Conservation (phyloP, 2,113 vertebrate genomes). For the Maccullochella peelii region DNA sequence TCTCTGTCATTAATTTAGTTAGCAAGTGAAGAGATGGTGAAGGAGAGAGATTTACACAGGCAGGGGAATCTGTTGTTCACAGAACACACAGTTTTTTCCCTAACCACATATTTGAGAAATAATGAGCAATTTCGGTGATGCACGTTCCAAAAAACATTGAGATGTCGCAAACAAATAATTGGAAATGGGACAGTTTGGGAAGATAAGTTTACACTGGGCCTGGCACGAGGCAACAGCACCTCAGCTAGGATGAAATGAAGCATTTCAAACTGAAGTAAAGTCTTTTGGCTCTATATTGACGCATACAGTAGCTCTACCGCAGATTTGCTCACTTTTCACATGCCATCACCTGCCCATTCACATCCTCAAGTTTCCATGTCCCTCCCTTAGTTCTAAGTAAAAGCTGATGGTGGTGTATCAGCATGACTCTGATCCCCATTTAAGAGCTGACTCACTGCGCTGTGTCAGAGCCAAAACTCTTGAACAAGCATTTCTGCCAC, state of each 20-base stretch:
- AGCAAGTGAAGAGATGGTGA: conserved; percentile 47
- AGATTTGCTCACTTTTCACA: background rate
- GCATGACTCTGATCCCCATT: conserved; percentile 20
- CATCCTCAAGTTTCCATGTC: background rate
- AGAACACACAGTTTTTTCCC: conserved; percentile 20
- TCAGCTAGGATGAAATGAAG: background rate
- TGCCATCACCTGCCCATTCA: conserved; percentile 16
- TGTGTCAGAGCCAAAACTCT: conserved; percentile 23
- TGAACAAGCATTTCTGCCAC: conserved; percentile 57
- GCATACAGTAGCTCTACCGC: background rate
- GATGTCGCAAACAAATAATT: conserved; percentile 10
- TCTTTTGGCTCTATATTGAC: background rate
- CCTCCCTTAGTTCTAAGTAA: conserved; percentile 13
- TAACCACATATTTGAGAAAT: conserved; percentile 43
- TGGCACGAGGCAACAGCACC: background rate
- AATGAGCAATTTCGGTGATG: conserved; percentile 33
- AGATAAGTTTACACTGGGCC: background rate
- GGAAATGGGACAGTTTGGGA: background rate
- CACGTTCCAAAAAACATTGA: background rate
- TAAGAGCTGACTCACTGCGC: conserved; percentile 26
- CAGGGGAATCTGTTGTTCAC: conserved; percentile 21
- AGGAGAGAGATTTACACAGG: conserved; percentile 1
- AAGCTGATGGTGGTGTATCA: conserved; percentile 28
- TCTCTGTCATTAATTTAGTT: conserved; percentile 77
- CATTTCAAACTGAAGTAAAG: background rate